Conservation (phyloP, 2,888 invertebrate species). For the Phaedon cochleariae region DNA sequence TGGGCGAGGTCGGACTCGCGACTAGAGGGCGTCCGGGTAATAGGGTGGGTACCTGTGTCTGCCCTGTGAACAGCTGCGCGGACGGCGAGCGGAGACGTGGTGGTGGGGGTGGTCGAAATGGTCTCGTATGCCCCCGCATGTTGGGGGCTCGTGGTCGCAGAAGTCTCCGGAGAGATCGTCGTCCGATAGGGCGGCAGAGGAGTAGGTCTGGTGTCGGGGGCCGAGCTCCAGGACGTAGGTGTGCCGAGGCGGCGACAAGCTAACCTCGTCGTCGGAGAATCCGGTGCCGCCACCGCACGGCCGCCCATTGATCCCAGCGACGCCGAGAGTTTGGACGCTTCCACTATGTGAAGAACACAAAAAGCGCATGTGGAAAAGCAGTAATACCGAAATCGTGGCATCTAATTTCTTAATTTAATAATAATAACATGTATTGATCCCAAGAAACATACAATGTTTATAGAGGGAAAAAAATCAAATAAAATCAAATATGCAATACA, state of each 20-base stretch:
- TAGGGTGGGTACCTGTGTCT: conserved; percentile 62
- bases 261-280: conserved; percentile 90
- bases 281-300: conserved; percentile 51
- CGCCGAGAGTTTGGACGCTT: conserved; percentile 66
- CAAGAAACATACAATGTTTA: too few relatives aligned
- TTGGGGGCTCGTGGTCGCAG: conserved; percentile 61
- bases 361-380: not conserved
- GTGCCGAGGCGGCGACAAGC: conserved; percentile 70
- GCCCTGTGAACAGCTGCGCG: conserved; percentile 66
- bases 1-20: conserved; percentile 61
- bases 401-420: too few relatives aligned
- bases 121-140: conserved; percentile 45
- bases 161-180: conserved; percentile 61
- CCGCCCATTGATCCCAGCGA: conserved; percentile 69
- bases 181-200: conserved; percentile 60
- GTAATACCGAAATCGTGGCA: too few relatives aligned
- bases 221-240: conserved; percentile 70
- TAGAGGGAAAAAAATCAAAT: too few relatives aligned
- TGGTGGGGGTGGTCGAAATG: conserved; percentile 56
- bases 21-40: conserved; percentile 68
- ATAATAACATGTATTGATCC: too few relatives aligned
- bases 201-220: conserved; percentile 64
- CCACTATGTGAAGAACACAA: conserved; percentile 54
- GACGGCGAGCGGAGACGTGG: conserved; percentile 63
- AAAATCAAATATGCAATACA: too few relatives aligned